Evolutionary conservation across 2,113 vertebrate genomes (phyloP), one percentile per base, ranked within the genome.

Genomic region (Lophura nycthemera): DNA sequence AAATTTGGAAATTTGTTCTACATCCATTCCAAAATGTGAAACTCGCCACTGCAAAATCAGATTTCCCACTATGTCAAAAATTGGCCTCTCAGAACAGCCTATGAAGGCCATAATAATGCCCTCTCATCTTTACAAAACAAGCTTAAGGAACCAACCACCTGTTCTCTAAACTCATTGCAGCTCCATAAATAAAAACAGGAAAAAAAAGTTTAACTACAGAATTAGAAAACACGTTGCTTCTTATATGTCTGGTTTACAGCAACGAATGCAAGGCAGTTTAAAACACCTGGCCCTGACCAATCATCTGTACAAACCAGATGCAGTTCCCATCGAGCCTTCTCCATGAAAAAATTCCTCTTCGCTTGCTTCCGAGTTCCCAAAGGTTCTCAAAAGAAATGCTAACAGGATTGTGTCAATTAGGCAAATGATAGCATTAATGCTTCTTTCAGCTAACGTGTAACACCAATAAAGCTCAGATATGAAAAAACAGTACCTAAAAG

Each of bases 381-480:
- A 88, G 19, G 19, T 52, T 65, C 60, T 76, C 42, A 73, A 81
- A 59, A 75, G 47, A 72, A 84, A 67, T 6, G 18, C 40, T 47
- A 75, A 91, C 14, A 43, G 50, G 34, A 75, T 18, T 2, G 5
- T 2, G 8, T 29, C 59, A 56, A 36, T 36, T 20, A 93, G 19
- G 54, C 14, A 86, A 88, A 84, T 19, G 25, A 18, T 48, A 83
- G 14, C 56, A 72, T 0, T 38, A 32, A 38, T 29, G 32, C 8
- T 75, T 29, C 73, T 42, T 83, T 81, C 71, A 77, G 40, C 34
- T 47, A 80, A 29, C 43, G 36, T 2, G 14, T 30, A 89, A 83
- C 65, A 50, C 50, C 13, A 93, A 22, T 65, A 83, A 91, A 96
- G 84, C 61, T 86, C 48, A 56, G 63, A 81, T 87, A 80, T 45